Evolutionary conservation across 2,113 vertebrate species (phyloP).

Genomic region (Paramormyrops kingsleyae): DNA sequence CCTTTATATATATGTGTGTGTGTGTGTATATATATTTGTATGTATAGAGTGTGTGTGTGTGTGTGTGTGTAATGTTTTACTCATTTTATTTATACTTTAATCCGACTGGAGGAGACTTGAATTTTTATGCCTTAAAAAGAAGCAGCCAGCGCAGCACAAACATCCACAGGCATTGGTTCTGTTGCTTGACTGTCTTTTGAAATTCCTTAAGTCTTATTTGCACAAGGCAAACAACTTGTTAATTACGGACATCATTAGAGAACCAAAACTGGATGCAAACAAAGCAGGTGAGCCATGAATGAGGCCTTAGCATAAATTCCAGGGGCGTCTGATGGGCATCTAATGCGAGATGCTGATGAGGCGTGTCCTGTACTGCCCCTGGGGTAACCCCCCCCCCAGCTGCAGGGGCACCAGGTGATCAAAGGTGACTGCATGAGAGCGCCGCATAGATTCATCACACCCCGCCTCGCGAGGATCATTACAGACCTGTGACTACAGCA

Average conservation of each 20-base stretch:
- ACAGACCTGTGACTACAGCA: background rate
- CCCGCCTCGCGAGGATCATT: background rate
- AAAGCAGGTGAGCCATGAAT: background rate
- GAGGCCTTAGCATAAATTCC: background rate
- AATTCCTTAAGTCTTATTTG: background rate
- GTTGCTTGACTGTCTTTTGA: background rate
- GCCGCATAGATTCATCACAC: background rate
- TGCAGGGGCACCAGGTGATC: background rate
- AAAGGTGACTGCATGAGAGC: background rate
- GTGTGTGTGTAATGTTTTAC: background rate
- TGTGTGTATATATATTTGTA: too few relatives aligned
- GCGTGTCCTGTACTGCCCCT: background rate
- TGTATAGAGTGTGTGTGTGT: too few relatives aligned
- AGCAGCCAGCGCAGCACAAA: background rate
- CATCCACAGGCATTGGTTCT: background rate
- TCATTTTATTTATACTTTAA: background rate
- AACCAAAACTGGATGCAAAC: background rate
- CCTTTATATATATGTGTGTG: background rate
- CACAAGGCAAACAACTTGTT: background rate
- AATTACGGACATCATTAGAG: background rate
- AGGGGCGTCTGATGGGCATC: background rate
- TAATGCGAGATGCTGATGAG: slow-evolving; percentile 10
- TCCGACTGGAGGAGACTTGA: background rate
- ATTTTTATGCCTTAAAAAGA: background rate
- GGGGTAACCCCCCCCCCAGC: slow-evolving; percentile 1